Conservation (phyloP, 2,797 vertebrate genomes). For the Morelia viridis region DNA sequence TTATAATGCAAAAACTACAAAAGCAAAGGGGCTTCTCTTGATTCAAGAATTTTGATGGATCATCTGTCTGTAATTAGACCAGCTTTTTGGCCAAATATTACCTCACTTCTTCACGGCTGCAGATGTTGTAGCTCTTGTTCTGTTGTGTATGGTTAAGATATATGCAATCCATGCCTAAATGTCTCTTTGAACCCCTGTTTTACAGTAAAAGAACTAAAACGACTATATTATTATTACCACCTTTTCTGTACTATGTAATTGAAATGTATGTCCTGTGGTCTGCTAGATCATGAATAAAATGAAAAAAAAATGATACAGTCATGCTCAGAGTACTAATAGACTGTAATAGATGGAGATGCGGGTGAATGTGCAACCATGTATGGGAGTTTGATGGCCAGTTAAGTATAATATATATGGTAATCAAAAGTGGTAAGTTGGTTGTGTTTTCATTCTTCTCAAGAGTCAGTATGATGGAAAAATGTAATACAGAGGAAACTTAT, state of each 20-base stretch:
- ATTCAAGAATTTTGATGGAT: slow-evolving; percentile 4
- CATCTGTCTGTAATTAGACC: slow-evolving; percentile 11
- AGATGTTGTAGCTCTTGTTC: not conserved
- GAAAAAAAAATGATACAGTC: not conserved
- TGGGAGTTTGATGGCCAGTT: too few relatives aligned
- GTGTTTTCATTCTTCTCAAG: not conserved
- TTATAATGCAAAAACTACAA: not conserved
- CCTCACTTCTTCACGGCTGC: not conserved
- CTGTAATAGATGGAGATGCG: not conserved
- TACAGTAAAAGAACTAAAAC: not conserved
- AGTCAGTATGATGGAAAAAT: not conserved
- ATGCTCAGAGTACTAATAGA: not conserved
- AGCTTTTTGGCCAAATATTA: slow-evolving; percentile 5
- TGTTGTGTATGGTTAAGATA: not conserved
- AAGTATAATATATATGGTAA: not conserved
- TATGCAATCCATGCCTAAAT: not conserved
- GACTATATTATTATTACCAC: not conserved
- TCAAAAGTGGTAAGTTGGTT: not conserved
- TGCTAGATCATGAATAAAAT: not conserved
- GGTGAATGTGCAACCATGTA: too few relatives aligned
- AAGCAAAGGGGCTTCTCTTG: slow-evolving; percentile 2
- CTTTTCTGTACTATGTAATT: not conserved
- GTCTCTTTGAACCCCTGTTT: not conserved
- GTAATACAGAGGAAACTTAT: too few relatives aligned
- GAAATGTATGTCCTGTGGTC: not conserved